A percentile compares a stretch with the other conserved stretches of the same genome.
Evolutionary conservation across 2,888 invertebrate genomes (phyloP).

Genomic region (Morpho achilles): DNA sequence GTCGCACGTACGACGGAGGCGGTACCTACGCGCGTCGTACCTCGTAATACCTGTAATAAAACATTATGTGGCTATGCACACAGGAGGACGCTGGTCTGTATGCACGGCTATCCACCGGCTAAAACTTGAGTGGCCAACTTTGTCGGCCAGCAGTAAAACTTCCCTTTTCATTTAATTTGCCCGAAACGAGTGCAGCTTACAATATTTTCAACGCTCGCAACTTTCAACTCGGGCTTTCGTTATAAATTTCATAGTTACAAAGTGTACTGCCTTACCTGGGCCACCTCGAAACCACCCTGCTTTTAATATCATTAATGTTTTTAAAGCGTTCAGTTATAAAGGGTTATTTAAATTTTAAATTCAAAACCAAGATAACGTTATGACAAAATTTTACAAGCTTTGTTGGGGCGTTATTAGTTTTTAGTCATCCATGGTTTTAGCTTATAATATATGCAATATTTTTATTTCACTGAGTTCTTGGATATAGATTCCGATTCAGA

Average conservation of each 20-base stretch:
- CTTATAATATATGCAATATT: too few relatives aligned
- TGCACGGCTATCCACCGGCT: conserved; percentile 39
- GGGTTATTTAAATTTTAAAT: too few relatives aligned
- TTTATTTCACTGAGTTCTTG: too few relatives aligned
- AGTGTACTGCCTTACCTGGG: conserved; percentile 28
- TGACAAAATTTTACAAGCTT: too few relatives aligned
- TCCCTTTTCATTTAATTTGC: conserved; percentile 77
- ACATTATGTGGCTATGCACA: conserved; percentile 27
- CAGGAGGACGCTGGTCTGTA: conserved; percentile 29
- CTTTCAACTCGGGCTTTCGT: conserved; percentile 62
- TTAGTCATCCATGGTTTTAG: too few relatives aligned
- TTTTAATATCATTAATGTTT: conserved; percentile 26
- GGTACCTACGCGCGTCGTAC: conserved; percentile 14
- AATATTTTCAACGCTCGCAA: conserved; percentile 74
- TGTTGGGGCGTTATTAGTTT: too few relatives aligned
- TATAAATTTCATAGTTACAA: conserved; percentile 64
- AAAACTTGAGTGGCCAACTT: conserved; percentile 73
- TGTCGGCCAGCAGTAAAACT: conserved; percentile 64
- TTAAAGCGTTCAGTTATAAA: conserved; percentile 7
- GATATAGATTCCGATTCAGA: too few relatives aligned
- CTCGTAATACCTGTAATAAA: conserved; percentile 20
- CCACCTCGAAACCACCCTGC: conserved; percentile 23
- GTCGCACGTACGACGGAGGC: conserved; percentile 14
- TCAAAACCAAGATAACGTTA: too few relatives aligned
- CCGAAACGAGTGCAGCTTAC: conserved; percentile 74